Conservation (phyloP, 2,888 invertebrate species). For the Autographa pulchrina region DNA sequence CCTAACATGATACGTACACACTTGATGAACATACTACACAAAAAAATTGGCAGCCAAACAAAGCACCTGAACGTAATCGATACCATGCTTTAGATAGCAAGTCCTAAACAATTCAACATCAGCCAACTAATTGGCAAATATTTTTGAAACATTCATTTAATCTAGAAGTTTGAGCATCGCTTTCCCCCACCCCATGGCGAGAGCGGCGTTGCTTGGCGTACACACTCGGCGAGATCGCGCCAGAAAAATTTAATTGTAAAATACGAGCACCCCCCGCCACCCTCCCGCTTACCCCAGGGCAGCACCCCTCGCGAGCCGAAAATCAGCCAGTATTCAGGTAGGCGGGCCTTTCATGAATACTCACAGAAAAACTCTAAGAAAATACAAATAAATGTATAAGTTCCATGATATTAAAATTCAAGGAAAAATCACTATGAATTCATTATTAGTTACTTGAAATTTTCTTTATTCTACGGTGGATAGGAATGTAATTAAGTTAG, state of each 20-base stretch:
- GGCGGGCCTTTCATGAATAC: conserved; percentile 42
- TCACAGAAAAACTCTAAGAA: conserved; percentile 12
- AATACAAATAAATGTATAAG: background rate
- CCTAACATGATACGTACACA: too few relatives aligned
- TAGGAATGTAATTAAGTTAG: too few relatives aligned
- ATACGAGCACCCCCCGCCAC: conserved; percentile 77
- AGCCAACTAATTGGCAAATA: background rate
- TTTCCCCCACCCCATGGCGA: conserved; percentile 69
- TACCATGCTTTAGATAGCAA: background rate
- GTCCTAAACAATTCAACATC: background rate
- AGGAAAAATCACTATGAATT: too few relatives aligned
- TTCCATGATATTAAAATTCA: too few relatives aligned
- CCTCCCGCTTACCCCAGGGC: conserved; percentile 50
- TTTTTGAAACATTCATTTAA: background rate
- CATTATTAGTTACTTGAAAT: too few relatives aligned
- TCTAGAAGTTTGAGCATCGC: conserved; percentile 70
- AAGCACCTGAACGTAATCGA: background rate
- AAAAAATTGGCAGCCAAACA: background rate
- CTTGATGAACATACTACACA: too few relatives aligned
- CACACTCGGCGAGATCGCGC: conserved; percentile 82
- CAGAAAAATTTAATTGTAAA: conserved; percentile 89
- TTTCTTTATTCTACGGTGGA: too few relatives aligned
- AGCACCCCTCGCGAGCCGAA: conserved; percentile 48
- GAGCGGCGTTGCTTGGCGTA: conserved; percentile 79
- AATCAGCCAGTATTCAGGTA: conserved; percentile 62